Conservation (phyloP, 2,888 invertebrate species). For the Byasa hedistus region DNA sequence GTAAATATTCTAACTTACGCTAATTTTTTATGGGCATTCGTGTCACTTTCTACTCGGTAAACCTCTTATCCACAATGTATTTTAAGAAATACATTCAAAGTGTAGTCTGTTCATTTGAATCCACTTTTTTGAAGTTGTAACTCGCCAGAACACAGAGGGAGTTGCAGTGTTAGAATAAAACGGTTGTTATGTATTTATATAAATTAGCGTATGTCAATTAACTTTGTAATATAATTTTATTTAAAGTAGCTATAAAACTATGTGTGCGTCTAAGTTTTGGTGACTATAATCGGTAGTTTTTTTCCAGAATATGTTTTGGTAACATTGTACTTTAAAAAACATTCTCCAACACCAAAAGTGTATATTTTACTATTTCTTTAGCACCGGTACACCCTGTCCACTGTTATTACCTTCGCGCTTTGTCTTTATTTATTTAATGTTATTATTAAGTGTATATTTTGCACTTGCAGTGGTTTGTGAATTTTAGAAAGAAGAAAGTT, state of each 20-base stretch:
- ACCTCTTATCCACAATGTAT: too few relatives aligned
- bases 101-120: too few relatives aligned
- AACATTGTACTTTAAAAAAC: slow-evolving; percentile 31
- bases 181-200: slow-evolving; percentile 8
- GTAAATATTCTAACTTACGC: too few relatives aligned
- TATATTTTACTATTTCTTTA: slow-evolving; percentile 36
- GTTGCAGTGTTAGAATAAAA: slow-evolving; percentile 3
- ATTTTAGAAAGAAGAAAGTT: too few relatives aligned
- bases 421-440: slow-evolving; percentile 40
- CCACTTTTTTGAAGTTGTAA: too few relatives aligned
- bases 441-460: slow-evolving; percentile 46
- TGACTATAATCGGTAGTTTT: slow-evolving; percentile 15
- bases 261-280: not conserved
- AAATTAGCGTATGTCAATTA: slow-evolving; percentile 23
- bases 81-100: too few relatives aligned
- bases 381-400: slow-evolving; percentile 47
- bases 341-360: slow-evolving; percentile 35
- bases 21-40: too few relatives aligned
- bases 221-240: slow-evolving; percentile 18
- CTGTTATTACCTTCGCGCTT: slow-evolving; percentile 46
- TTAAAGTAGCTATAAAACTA: slow-evolving; percentile 1
- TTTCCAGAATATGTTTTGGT: slow-evolving; percentile 4
- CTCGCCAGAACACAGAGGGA: too few relatives aligned
- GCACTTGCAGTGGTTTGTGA: slow-evolving; percentile 13
- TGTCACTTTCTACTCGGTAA: too few relatives aligned